Base-by-base conservation (phyloP, 2,797 vertebrate genomes). In the Merluccius polli region DNA sequence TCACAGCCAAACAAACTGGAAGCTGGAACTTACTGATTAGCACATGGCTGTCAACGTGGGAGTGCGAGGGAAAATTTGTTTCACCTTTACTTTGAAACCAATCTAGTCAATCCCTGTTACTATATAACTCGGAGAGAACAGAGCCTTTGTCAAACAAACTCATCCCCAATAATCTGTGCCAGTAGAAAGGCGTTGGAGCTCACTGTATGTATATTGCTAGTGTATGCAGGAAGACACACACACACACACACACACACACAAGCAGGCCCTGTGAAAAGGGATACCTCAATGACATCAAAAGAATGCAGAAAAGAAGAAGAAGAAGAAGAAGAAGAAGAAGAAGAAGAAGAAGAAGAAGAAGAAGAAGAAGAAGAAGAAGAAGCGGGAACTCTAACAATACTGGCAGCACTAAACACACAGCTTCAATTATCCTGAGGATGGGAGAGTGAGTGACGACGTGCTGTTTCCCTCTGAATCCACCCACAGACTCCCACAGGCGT, bases 351-450 rank as follows among this genome's bases (percentile, higher is more conserved):
- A 63, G 59, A 27, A 59, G 85, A 75, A n/a, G n/a, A 12, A 63
- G 59, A 63, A 24, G 24, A 59, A 7, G 36, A 38, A 38, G 33
- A 12, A 24, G 52, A 63, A 63, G 59, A 27, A 59, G 85, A 75
- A 65, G 75, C 84, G 75, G 72, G 69, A 88, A 87, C 59, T 85
- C 6, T 32, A 82, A 88, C 82, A 86, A 89, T 80, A 72, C 78
- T 21, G 79, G 59, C 79, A 41, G 83, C 81, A 81, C 86, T 88
- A 82, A 86, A 90, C 79, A 79, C 75, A 78, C 8, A 29, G 76
- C 85, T 84, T 87, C 86, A 91, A 89, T 91, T 91, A 91, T 86
- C 87, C 85, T 13, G 79, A 84, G 89, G 84, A 81, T 48, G 86
- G 81, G 89, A 90, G 78, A 87, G 85, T 82, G 82, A 81, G 80